Evolutionary conservation across 2,888 invertebrate genomes (phyloP).

Genomic region (Atethmia centrago): DNA sequence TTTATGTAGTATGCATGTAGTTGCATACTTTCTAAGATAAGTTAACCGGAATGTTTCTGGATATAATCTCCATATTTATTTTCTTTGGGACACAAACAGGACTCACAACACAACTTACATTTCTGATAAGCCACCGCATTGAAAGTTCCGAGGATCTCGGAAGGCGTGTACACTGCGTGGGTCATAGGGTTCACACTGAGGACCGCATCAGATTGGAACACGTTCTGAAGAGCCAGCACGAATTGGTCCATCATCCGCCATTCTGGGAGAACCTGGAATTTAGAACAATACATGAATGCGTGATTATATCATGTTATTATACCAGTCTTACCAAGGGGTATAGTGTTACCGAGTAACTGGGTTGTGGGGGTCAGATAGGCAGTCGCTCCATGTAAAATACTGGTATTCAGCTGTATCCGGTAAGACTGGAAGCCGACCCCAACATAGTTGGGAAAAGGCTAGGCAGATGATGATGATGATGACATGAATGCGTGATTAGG

Average conservation of each 20-base stretch:
- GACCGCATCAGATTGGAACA: conserved; percentile 86
- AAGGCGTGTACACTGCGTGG: conserved; percentile 85
- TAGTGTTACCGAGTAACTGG: no score
- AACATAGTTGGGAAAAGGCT: no score
- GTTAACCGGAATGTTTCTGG: not conserved
- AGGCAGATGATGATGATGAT: no score
- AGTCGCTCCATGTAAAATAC: no score
- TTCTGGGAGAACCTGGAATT: conserved; percentile 85
- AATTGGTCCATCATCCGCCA: conserved; percentile 91
- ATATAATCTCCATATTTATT: not conserved
- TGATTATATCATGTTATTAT: no score
- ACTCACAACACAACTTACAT: conserved; percentile 82
- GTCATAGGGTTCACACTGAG: conserved; percentile 90
- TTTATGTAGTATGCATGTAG: not conserved
- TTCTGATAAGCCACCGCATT: conserved; percentile 92
- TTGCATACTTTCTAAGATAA: not conserved
- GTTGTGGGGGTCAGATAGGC: no score
- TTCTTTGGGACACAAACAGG: not conserved
- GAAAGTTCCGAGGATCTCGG: conserved; percentile 88
- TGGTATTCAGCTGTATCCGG: no score
- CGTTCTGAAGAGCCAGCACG: conserved; percentile 85
- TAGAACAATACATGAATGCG: not conserved
- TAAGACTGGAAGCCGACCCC: no score
- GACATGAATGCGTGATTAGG: not conserved
- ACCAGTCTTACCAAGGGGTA: no score